Evolutionary conservation across 2,113 vertebrate species (phyloP), one percentile per base, ranked within the genome.

Genomic region (Microtus ochrogaster): DNA sequence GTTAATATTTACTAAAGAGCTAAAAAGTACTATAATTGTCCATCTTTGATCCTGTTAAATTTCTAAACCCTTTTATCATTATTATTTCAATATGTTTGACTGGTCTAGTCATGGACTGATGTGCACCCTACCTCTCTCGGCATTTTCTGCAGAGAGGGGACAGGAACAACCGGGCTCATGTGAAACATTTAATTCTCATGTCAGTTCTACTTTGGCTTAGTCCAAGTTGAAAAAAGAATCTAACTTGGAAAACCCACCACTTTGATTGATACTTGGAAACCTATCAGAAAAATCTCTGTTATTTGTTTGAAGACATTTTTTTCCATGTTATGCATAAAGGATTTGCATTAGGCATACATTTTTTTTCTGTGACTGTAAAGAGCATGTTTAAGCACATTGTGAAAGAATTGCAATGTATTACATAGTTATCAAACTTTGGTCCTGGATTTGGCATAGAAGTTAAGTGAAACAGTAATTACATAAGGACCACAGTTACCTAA

Each of bases 1-100:
- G 98, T 98, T 98, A 98, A 98, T 98, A 98, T 98, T 98, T 98
- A 98, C 98, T 98, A 97, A 98, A 98, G 92, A 90, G 33, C 14
- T 95, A 97, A 94, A 98, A 97, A 97, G 97, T 97, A 98, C 97
- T 97, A 85, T 97, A 98, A 98, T 98, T 97, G 98, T 98, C 98
- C 92, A 98, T 98, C 96, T 98, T 98, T 98, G 96, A 94, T 98
- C 95, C 96, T 93, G 90, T 97, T 98, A 98, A 98, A 98, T 98
- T 98, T 98, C 98, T 94, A 98, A 98, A 97, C 92, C 96, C 98
- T 98, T 7, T 58, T 58, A 58, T 58, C 17, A 58, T 17, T 17
- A 55, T 98, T 98, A 98, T 68, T 68, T 68, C 12, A 98, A 98
- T 97, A 97, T 97, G 92, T 98, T 98, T 98, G 92, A 98, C 97